Conservation (phyloP, 2,797 vertebrate species). For the Ptychobarbus kaznakovi region DNA sequence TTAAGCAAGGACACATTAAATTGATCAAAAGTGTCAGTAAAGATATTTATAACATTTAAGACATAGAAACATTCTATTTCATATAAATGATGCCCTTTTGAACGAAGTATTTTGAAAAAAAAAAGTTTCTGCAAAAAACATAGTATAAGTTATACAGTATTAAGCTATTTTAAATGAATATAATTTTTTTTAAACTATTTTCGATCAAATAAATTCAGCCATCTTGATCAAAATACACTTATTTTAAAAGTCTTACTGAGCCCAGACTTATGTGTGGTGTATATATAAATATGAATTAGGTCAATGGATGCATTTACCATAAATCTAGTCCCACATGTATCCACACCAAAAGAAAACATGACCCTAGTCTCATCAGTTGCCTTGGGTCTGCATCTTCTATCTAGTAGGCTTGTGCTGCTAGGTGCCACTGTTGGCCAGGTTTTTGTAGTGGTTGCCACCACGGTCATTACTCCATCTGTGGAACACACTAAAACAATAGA, state of each 20-base stretch:
- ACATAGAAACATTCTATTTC: too few relatives aligned
- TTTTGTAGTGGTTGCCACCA: slow-evolving; percentile 70
- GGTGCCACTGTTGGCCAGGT: slow-evolving; percentile 75
- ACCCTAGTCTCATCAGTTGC: slow-evolving; percentile 66
- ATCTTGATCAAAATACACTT: not conserved
- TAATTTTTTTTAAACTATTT: too few relatives aligned
- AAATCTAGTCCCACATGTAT: slow-evolving; percentile 77
- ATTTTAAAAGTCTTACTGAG: not conserved
- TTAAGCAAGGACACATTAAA: not conserved
- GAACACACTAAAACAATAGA: slow-evolving; percentile 73
- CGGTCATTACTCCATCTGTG: slow-evolving; percentile 70
- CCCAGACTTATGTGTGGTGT: not conserved
- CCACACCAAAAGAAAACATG: slow-evolving; percentile 77
- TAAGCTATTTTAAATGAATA: too few relatives aligned
- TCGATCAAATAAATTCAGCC: not conserved
- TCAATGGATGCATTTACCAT: slow-evolving; percentile 57
- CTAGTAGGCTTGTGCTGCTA: slow-evolving; percentile 76
- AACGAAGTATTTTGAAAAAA: not conserved
- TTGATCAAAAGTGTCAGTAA: not conserved
- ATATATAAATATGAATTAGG: not conserved
- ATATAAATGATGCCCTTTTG: not conserved
- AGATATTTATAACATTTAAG: not conserved
- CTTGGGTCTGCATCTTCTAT: slow-evolving; percentile 73
- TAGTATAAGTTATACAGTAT: too few relatives aligned
- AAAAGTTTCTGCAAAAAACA: too few relatives aligned